Evolutionary conservation across 2,888 invertebrate species (phyloP), one percentile per base, ranked within the genome.

Genomic region (Dolichomitus sp.): DNA sequence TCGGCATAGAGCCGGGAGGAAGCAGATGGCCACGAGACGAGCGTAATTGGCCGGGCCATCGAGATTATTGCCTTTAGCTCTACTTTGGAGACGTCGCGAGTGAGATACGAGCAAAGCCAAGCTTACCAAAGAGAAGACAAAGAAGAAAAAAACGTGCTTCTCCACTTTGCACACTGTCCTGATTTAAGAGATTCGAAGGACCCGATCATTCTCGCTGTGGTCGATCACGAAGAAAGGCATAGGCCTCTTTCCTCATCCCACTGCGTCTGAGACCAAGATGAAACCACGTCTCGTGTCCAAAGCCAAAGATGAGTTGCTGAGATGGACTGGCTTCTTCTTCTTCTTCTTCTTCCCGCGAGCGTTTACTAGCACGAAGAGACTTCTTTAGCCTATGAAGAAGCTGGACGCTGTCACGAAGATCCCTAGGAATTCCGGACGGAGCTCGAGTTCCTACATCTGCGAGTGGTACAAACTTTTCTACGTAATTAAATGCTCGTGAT

Each of bases 21-120:
- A 93, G 92, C 93, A 93, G 92, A 93, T 93, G 92, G 93, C 90
- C 88, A 90, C 93, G 92, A 93, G 92, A 93, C 92, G 92, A 89
- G 89, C 87, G 90, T 92, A 93, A 92, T 92, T 93, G 92, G 89
- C 90, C 88, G 88, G 76, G 87, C 90, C 90, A 91, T 92, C 90
- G 89, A 89, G 89, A 92, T 92, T 91, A 91, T 91, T 91, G 90
- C 91, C 89, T 87, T 87, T 89, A 85, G 89, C 88, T 86, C 83
- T 85, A 83, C 59, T 83, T 81, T 80, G 84, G 81, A 77, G 81
- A 84, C 83, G 81, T 61, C 52, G 42, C 78, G 48, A 68, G 69
- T 63, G 59, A 75, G 69, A 80, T 77, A 72, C 48, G 72, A 63
- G 30, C 45, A 61, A 61, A 42, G n/a, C 30, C 48, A 57, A 27